Evolutionary conservation across 1,140 invertebrate species (phyloP), one percentile per base, ranked within the genome.

Genomic region (Leptinotarsa lineolata): DNA sequence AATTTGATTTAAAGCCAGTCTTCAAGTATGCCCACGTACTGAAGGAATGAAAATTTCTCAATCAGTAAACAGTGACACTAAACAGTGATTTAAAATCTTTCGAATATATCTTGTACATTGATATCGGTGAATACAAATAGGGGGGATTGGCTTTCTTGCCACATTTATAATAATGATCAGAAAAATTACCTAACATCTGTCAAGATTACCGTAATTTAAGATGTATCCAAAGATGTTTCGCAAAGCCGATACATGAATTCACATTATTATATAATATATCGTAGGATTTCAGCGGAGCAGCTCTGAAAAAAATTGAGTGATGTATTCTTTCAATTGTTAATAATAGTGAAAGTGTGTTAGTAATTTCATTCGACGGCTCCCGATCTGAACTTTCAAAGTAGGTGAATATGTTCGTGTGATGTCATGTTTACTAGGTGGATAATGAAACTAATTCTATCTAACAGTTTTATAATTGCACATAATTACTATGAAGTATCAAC

Each of bases 281-380:
- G 48, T 54, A 54, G 15, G 48, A 54, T 54, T 54, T 18, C 48
- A 54, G 48, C n/a, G 30, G 3, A 16, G 15, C 48, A 54, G 48
- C 15, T 12, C n/a, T 15, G n/a, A 54, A 54, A 54, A 54, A 54
- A 54, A 54, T n/a, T 54, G 48, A 54, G 48, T 18, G 48, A 54
- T 54, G 16, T 54, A 5, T 54, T 54, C 48, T 54, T 18, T n/a
- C 48, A 54, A 54, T 54, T 54, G 48, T 54, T 54, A 54, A 54
- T 54, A 54, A 54, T 54, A 54, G 48, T 54, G 48, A 54, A 54
- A 54, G 48, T 54, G 48, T 54, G 48, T 54, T 54, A 54, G 48
- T 54, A 54, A 54, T 54, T 13, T 8, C 16, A 54, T 54, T 54
- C 48, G 48, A 54, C n/a, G 48, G 48, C 48, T 54, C n/a, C 48